These are phyloP conservation scores for Arrhamphus sclerolepis DNA, from an alignment of 2,797 vertebrate genomes.

Conservation along the genomic window DNA sequence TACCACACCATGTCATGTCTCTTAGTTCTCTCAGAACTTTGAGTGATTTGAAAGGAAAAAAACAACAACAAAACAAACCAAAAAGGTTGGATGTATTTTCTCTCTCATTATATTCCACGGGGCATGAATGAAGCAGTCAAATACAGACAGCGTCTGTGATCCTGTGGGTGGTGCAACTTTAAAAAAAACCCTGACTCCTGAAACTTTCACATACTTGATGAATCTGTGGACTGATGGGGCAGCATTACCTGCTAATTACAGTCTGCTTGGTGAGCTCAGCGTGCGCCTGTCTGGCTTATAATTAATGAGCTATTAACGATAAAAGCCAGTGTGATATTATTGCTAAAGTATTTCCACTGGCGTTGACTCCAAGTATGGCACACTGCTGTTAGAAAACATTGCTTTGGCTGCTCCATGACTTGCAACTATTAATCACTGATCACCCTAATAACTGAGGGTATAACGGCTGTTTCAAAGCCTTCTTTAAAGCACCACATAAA, in stretches of 20 bases:
- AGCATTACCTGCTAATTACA: conserved; percentile 28
- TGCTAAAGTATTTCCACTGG: conserved; percentile 29
- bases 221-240: not conserved
- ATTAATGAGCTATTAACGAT: conserved; percentile 32
- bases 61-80: not conserved
- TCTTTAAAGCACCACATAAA: not conserved
- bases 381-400: not conserved
- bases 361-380: conserved; percentile 8
- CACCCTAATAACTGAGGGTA: not conserved
- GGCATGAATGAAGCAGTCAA: not conserved
- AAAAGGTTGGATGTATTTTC: conserved; percentile 5
- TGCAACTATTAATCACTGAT: not conserved
- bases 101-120: not conserved
- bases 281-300: conserved; percentile 23
- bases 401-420: not conserved
- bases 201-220: conserved; percentile 2
- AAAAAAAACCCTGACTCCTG: conserved; percentile 4
- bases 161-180: not conserved
- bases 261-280: conserved; percentile 11
- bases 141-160: not conserved
- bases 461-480: not conserved
- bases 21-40: conserved; percentile 40
- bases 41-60: conserved; percentile 1
- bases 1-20: conserved; percentile 18
- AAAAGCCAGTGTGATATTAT: conserved; percentile 34